Evolutionary conservation across 2,888 invertebrate genomes (phyloP).

Genomic region (Rhagium mordax): DNA sequence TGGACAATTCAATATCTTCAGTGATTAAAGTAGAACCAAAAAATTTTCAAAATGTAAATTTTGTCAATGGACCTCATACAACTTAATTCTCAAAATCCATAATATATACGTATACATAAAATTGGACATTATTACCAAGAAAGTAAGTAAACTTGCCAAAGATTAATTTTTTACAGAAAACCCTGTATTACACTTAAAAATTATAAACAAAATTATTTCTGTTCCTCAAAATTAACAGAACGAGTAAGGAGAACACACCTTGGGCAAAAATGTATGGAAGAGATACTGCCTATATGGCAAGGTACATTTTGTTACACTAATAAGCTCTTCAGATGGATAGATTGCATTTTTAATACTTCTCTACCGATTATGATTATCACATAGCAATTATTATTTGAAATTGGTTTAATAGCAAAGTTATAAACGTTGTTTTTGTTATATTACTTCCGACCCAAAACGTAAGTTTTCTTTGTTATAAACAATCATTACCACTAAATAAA

Average conservation of each 20-base stretch:
- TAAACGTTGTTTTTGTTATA: too few species aligned
- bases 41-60: too few species aligned
- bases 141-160: not conserved
- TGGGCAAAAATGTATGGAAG: constrained; percentile 36
- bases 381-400: not conserved
- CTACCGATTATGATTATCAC: not conserved
- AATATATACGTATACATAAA: not conserved
- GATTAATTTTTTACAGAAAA: not conserved
- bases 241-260: constrained; percentile 37
- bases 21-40: too few species aligned
- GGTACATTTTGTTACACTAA: constrained; percentile 34
- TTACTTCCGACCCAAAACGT: too few species aligned
- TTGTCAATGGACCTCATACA: too few species aligned
- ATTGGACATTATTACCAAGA: too few species aligned
- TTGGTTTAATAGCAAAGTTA: not conserved
- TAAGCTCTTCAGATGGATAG: constrained; percentile 47
- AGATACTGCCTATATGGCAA: constrained; percentile 21
- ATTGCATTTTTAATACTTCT: constrained; percentile 39
- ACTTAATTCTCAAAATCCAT: not conserved
- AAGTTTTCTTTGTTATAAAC: too few species aligned
- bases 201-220: not conserved
- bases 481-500: too few species aligned
- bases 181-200: not conserved
- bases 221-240: not conserved
- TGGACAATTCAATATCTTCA: too few species aligned